Conservation (phyloP, 2,797 vertebrate species). For the Tapera naevia region DNA sequence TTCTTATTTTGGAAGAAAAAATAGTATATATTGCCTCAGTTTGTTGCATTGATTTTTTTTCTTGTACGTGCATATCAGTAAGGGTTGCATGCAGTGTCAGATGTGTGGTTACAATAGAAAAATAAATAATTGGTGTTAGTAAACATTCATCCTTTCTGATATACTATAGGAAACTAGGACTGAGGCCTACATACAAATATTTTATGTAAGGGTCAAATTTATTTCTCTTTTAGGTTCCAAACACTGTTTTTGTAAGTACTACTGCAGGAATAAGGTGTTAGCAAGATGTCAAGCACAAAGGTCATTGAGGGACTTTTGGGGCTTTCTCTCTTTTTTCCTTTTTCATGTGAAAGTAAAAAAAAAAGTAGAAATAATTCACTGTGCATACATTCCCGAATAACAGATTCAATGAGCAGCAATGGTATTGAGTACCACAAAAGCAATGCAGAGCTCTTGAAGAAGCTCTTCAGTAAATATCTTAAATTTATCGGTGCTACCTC, state of each 20-base stretch:
- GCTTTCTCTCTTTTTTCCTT: neutral
- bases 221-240: neutral
- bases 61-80: neutral
- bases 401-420: neutral
- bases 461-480: neutral
- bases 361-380: neutral
- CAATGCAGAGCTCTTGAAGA: neutral
- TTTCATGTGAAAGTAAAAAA: neutral
- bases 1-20: neutral
- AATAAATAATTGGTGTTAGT: neutral
- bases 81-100: neutral
- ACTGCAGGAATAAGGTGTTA: neutral
- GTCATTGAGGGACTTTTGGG: neutral
- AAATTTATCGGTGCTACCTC: neutral
- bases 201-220: neutral
- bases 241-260: neutral
- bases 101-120: neutral
- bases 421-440: neutral
- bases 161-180: neutral
- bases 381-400: neutral
- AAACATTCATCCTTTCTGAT: neutral
- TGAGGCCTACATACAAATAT: neutral
- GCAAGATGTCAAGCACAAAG: neutral
- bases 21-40: neutral
- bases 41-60: neutral